Evolutionary conservation across 2,797 vertebrate genomes (phyloP), one percentile per base, ranked within the genome.

Genomic region (Parambassis ranga): DNA sequence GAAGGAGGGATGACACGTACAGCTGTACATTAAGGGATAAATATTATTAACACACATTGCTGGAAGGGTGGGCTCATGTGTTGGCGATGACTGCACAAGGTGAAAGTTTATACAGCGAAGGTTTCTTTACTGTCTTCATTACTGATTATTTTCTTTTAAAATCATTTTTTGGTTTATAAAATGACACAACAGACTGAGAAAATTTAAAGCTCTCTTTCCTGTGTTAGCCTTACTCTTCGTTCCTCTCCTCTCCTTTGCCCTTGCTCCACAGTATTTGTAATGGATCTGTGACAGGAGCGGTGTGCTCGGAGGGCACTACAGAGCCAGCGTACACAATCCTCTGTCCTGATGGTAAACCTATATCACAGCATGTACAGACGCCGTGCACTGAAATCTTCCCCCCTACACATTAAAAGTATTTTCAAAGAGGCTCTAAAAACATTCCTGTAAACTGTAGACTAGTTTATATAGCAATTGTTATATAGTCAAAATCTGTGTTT

Each of bases 261-360:
- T 71, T 70, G 65, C 55, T 67, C 1, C 36, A 56, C 55, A 46
- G 55, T 71, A 33, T 65, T 38, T 50, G 23, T 35, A 64, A 75
- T 66, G 53, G 57, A 78, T 84, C 66, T 57, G 50, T 64, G 57
- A 58, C 35, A 72, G 58, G 20, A 49, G 46, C 65, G 57, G 63
- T 47, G 53, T 28, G 42, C 55, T 75, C 28, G 0, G 52, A 74
- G 76, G 68, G 60, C 72, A 67, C 64, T n/a, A 37, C 69, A 23
- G 41, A 69, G 52, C 55, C 55, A 47, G 47, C 75, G 44, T 58
- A 67, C 51, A 61, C 75, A 69, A 56, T 86, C 41, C 67, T 44
- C 37, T 58, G 24, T 38, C 39, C 62, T 43, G 52, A 26, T 22
- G 64, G 56, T 64, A 61, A 70, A 56, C 22, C 50, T n/a, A 9